These are phyloP conservation scores for Coturnix japonica DNA, from an alignment of 2,113 vertebrate genomes.

Conservation along the genomic window DNA sequence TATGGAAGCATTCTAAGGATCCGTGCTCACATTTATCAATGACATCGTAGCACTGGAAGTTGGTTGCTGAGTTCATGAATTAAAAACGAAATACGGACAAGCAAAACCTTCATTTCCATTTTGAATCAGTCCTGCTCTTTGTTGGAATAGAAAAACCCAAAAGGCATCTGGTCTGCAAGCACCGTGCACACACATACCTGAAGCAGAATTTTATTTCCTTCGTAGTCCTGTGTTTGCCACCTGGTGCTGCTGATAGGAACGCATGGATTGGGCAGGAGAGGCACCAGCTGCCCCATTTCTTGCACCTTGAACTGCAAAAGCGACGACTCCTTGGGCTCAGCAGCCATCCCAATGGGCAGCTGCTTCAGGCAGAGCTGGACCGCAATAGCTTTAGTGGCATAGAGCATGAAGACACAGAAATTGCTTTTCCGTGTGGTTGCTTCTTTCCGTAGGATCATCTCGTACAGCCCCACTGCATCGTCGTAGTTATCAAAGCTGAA, in stretches of 20 bases:
- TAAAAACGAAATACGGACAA: neutral
- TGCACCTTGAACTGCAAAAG: constrained; percentile 91
- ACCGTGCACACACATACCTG: constrained; percentile 78
- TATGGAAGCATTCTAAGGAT: neutral
- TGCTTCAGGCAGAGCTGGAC: constrained; percentile 92
- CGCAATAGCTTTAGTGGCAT: constrained; percentile 34
- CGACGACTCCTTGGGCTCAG: constrained; percentile 81
- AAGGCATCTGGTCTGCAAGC: neutral
- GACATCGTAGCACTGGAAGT: neutral
- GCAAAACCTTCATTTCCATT: neutral
- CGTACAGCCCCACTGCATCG: constrained; percentile 87
- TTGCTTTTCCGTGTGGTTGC: constrained; percentile 78
- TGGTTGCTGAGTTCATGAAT: neutral
- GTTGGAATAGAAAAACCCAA: neutral
- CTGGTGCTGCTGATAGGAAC: constrained; percentile 88
- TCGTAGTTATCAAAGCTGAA: constrained; percentile 91
- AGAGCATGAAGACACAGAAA: constrained; percentile 85
- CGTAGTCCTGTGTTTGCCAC: constrained; percentile 96
- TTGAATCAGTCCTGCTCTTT: neutral
- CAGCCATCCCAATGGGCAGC: constrained; percentile 81
- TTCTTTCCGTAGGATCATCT: constrained; percentile 86
- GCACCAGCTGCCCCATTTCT: constrained; percentile 92
- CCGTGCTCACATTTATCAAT: neutral
- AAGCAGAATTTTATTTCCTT: constrained; percentile 92
- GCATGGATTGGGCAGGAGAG: constrained; percentile 92